Base-by-base conservation (phyloP, 2,113 vertebrate species). In the Meles meles region DNA sequence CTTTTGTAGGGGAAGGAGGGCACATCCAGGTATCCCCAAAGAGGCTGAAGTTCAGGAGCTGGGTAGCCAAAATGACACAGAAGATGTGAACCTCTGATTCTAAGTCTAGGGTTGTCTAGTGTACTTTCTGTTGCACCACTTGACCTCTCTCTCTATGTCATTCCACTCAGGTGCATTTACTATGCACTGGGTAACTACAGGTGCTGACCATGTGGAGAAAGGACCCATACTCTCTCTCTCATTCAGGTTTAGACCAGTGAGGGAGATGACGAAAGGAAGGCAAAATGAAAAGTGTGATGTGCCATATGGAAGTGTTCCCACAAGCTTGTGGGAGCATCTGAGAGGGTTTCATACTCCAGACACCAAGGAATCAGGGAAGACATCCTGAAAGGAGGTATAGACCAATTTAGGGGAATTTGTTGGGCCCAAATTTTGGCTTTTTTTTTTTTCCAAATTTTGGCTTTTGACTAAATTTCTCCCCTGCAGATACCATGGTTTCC, bases 381-480 rank as follows among this genome's bases (percentile, higher is more conserved):
- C 1, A 42, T 93, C 25, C 20, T 37, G 49, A n/a, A 87, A 80
- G 7, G 27, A 20, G 2, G 0, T 18, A 7, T 8, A 6, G 69
- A 47, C 18, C 79, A 71, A 6, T 72, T 63, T 76, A 52, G 61
- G 80, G 5, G 23, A 71, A 59, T 59, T 31, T 17, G 21, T 63
- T 77, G 23, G 15, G n/a, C 18, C 39, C 59, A 55, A 47, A 52
- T 63, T 31, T 92, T 87, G 88, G 42, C n/a, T 80, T 96, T 81
- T 59, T n/a, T n/a, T n/a, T n/a, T n/a, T n/a, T n/a, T n/a, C 39
- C 59, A 55, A 47, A 52, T 63, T 31, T 92, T 87, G 88, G 42
- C n/a, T 80, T 96, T 81, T 59, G 15, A 72, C 39, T 37, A 52
- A 91, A 44, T 94, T 37, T 82, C 25, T 77, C 20, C n/a, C 10